Conservation (phyloP, 1,140 invertebrate species). For the Brachionus calyciflorus region DNA sequence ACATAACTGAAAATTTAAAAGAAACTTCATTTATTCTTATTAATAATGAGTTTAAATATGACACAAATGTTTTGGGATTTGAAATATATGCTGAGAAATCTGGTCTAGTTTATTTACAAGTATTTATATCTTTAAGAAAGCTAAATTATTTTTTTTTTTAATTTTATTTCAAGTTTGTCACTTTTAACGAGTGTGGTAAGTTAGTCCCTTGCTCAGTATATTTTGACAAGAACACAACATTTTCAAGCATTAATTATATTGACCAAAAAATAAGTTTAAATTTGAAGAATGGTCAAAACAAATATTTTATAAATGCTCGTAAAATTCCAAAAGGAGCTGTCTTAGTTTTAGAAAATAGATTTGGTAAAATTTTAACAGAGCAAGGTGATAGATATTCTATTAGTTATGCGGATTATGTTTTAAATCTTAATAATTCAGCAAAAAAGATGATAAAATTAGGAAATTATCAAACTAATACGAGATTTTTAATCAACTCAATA, state of each 20-base stretch:
- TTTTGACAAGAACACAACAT: neutral
- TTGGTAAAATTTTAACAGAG: neutral
- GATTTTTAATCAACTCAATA: neutral
- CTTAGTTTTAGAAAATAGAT: neutral
- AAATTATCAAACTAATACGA: neutral
- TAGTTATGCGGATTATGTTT: neutral
- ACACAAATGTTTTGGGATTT: neutral
- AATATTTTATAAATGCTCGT: neutral
- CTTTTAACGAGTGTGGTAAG: neutral
- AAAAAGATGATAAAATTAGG: neutral
- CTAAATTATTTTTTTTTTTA: no score
- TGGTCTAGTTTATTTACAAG: no score
- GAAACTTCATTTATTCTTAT: neutral
- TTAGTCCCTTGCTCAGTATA: neutral
- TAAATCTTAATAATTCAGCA: no score
- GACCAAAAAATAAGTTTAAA: neutral
- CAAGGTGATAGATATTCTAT: no score
- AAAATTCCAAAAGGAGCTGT: neutral
- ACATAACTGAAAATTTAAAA: no score
- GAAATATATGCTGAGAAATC: neutral
- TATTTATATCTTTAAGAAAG: no score
- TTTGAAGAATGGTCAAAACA: neutral
- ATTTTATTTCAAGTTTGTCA: neutral
- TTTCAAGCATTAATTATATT: neutral
- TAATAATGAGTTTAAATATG: conserved; percentile 33